phyloP scores from a whole-genome alignment of 1,140 invertebrate genomes.

The Nilaparvata lugens region DNA sequence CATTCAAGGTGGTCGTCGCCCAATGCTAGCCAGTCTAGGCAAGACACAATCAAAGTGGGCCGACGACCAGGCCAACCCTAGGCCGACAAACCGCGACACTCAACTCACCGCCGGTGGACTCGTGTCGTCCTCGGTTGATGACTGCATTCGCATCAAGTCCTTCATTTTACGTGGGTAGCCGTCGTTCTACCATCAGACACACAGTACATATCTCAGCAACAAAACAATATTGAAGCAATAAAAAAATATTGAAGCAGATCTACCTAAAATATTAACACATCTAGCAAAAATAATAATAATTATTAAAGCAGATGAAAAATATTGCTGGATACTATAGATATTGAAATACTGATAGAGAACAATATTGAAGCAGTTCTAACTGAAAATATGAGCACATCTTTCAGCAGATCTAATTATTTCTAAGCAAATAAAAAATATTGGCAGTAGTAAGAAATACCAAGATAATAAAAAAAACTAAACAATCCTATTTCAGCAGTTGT shows the following conservation, averaged over 20 bases:
- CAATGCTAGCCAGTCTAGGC: no score
- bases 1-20: no score
- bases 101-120: constrained; percentile 11
- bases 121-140: constrained; percentile 9
- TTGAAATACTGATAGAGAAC: no score
- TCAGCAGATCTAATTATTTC: no score
- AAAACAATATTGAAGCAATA: constrained; percentile 32
- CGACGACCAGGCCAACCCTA: not conserved
- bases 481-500: no score
- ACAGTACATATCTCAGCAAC: constrained; percentile 8
- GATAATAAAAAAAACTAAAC: no score
- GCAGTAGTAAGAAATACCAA: no score
- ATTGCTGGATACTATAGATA: no score
- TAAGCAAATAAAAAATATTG: no score
- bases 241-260: constrained; percentile 33
- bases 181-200: constrained; percentile 40
- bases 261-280: constrained; percentile 5
- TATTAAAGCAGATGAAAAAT: constrained; percentile 31
- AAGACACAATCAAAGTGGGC: no score
- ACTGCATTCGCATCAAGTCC: constrained; percentile 45
- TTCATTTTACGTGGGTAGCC: constrained; percentile 61
- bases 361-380: no score
- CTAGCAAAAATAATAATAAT: not conserved
- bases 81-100: not conserved
- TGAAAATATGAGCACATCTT: no score